phyloP scores from a whole-genome alignment of 2,113 vertebrate genomes.

The Nansenia antarctica region DNA sequence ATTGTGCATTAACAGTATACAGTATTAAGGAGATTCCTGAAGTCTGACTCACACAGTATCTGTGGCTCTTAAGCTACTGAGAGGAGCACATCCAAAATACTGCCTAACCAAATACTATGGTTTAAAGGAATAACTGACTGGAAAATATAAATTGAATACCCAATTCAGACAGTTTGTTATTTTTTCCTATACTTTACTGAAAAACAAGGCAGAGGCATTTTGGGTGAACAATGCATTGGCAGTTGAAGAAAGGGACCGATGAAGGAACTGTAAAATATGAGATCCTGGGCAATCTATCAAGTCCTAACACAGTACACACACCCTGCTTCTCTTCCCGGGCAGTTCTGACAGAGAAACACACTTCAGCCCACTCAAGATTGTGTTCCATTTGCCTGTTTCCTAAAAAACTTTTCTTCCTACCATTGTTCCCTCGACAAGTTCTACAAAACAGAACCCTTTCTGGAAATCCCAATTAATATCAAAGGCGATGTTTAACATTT shows the following conservation, averaged over 20 bases:
- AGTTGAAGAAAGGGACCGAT: constrained; percentile 49
- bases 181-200: constrained; percentile 34
- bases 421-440: background rate
- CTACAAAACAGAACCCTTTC: background rate
- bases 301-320: constrained; percentile 16
- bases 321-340: constrained; percentile 45
- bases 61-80: constrained; percentile 4
- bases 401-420: constrained; percentile 4
- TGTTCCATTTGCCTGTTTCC: constrained; percentile 22
- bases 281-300: constrained; percentile 51
- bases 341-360: constrained; percentile 5
- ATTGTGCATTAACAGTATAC: constrained; percentile 53
- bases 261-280: constrained; percentile 51
- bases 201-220: constrained; percentile 54
- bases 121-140: constrained; percentile 36
- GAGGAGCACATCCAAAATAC: constrained; percentile 39
- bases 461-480: background rate
- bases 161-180: constrained; percentile 38
- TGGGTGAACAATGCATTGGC: constrained; percentile 45
- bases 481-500: too few species aligned
- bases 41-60: constrained; percentile 56
- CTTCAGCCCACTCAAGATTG: constrained; percentile 13
- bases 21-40: constrained; percentile 61
- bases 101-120: constrained; percentile 46
- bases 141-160: constrained; percentile 54